Evolutionary conservation across 2,888 invertebrate genomes (phyloP), one percentile per base, ranked within the genome.

Genomic region (Nephrotoma appendiculata): DNA sequence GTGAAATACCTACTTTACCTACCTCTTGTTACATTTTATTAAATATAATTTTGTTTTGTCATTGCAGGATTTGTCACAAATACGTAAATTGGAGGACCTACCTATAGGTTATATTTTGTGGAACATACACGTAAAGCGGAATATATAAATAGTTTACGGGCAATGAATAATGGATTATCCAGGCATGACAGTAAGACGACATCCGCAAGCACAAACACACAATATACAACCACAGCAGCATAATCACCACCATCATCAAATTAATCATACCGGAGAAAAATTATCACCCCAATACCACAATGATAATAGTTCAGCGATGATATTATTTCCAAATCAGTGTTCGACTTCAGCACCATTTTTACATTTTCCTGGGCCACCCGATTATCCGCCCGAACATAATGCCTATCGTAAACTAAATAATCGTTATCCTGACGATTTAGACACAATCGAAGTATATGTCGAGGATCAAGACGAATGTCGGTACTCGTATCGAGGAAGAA

Each of bases 341-440:
- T 84, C 84, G 5, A 85, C 91, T 87, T 89, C 90, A 86, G 92
- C 92, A 88, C 92, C 93, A 87, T 92, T 92, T 92, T 93, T 96
- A 92, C 95, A 95, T 92, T 96, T 96, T 92, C 94, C 95, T 88
- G 96, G 95, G 88, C 95, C 96, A 89, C 94, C 95, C 88, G 94
- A 95, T 88, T 95, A 95, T 91, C 95, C 95, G 88, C 94, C 95
- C 85, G 91, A 90, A 88, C 90, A 90, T 88, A 89, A 90, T 44
- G 89, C 89, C 41, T 89, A 89, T 3, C 89, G 90, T n/a, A 90
- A 90, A 88, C 88, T 89, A 86, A 41, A 89, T 88, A 89, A 91
- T 87, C 57, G 85, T 19, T 85, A 85, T 88, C 90, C 91, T 86
- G 91, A 91, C 87, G 91, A 91, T 86, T 89, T 90, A 89, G 91